Evolutionary conservation across 2,888 invertebrate genomes (phyloP).

Genomic region (Ophion ventricosus): DNA sequence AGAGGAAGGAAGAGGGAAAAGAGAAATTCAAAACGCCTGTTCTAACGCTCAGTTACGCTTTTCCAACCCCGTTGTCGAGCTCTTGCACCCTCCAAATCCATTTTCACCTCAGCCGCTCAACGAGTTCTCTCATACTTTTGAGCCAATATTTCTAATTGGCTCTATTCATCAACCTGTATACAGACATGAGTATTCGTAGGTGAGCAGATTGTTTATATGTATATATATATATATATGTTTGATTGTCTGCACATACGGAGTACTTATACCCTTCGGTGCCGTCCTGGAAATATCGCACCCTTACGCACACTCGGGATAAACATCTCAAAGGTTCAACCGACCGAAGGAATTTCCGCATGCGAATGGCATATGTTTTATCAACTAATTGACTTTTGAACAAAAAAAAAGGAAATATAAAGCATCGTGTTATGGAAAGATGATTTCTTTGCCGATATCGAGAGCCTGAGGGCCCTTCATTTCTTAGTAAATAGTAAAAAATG

Average conservation of each 20-base stretch:
- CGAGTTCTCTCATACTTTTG: slow-evolving; percentile 67
- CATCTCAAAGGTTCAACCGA: slow-evolving; percentile 44
- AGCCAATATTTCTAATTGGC: slow-evolving; percentile 78
- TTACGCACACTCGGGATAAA: slow-evolving; percentile 33
- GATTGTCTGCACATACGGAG: neutral
- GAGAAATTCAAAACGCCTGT: slow-evolving; percentile 37
- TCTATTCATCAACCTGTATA: slow-evolving; percentile 72
- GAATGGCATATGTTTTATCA: slow-evolving; percentile 9
- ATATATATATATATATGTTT: no score
- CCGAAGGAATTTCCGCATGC: slow-evolving; percentile 33
- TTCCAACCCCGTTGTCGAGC: neutral
- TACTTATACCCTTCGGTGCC: neutral
- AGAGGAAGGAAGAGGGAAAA: neutral
- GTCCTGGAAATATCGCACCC: slow-evolving; percentile 10
- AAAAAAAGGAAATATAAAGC: slow-evolving; percentile 8
- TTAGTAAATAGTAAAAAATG: no score
- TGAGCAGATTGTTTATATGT: no score
- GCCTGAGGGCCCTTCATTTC: no score
- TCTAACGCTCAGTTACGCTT: slow-evolving; percentile 38
- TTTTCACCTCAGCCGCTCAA: slow-evolving; percentile 12
- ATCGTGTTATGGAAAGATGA: slow-evolving; percentile 26
- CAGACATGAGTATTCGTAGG: neutral
- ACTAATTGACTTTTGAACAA: slow-evolving; percentile 40
- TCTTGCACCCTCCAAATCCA: slow-evolving; percentile 41
- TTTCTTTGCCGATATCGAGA: neutral